Evolutionary conservation across 2,113 vertebrate species (phyloP).

Genomic region (Chaenocephalus aceratus): DNA sequence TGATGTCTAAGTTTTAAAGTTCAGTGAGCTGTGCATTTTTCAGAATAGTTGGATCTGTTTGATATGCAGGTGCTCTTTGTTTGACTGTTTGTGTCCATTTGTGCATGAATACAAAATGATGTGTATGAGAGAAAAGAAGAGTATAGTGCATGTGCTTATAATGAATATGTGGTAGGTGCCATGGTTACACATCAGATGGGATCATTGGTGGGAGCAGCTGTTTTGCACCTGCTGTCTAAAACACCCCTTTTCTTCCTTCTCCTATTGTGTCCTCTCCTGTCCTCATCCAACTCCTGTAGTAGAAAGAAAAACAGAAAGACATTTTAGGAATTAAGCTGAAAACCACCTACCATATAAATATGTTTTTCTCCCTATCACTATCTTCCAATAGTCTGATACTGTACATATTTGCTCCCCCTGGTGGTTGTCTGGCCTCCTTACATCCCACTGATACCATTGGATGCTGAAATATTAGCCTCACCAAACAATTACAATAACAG

Average conservation of each 20-base stretch:
- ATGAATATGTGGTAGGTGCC: slow-evolving; percentile 55
- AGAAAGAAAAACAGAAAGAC: too few species aligned
- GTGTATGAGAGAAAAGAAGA: not conserved
- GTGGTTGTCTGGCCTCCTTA: slow-evolving; percentile 7
- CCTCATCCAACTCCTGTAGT: not conserved
- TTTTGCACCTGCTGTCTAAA: slow-evolving; percentile 61
- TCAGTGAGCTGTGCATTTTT: not conserved
- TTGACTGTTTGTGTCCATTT: not conserved
- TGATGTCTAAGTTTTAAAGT: not conserved
- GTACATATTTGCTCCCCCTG: slow-evolving; percentile 45
- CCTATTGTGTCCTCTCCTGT: not conserved
- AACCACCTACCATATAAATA: not conserved
- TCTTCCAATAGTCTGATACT: not conserved
- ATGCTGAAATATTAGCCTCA: not conserved
- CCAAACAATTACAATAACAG: not conserved
- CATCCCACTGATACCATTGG: not conserved
- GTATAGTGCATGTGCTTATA: slow-evolving; percentile 5
- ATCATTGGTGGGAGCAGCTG: slow-evolving; percentile 60
- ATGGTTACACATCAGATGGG: slow-evolving; percentile 75
- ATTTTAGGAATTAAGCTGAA: not conserved
- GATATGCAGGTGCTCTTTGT: not conserved
- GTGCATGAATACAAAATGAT: not conserved
- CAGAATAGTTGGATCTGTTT: not conserved
- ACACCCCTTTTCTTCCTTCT: not conserved
- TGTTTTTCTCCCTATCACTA: slow-evolving; percentile 2